Conservation (phyloP, 2,888 invertebrate species). For the Bugula neritina region DNA sequence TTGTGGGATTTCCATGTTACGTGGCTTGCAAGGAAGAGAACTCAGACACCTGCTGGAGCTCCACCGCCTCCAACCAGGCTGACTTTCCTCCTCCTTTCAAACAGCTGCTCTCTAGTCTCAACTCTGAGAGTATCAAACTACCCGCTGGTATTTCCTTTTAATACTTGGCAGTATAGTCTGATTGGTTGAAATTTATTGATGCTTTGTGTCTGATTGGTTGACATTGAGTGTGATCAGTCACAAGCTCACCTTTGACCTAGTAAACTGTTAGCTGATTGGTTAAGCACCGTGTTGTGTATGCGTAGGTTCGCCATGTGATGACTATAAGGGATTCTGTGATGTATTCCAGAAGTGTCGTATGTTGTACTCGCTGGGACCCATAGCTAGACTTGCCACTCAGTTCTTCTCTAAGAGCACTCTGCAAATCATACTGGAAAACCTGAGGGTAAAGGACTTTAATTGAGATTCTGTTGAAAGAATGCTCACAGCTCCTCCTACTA, state of each 20-base stretch:
- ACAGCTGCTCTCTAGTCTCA: not conserved
- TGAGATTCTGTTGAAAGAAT: too few relatives aligned
- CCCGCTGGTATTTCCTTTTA: not conserved
- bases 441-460: too few relatives aligned
- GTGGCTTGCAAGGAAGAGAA: not conserved
- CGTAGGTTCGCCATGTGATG: conserved; percentile 91
- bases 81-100: conserved; percentile 18
- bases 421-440: not conserved
- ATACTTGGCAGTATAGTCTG: too few relatives aligned
- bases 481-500: too few relatives aligned
- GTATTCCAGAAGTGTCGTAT: conserved; percentile 95
- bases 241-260: too few relatives aligned
- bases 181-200: too few relatives aligned
- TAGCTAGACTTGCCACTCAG: not conserved
- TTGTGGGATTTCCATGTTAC: not conserved
- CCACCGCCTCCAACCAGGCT: not conserved
- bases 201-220: too few relatives aligned
- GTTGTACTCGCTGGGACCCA: conserved; percentile 47
- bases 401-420: conserved; percentile 3
- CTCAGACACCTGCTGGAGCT: conserved; percentile 17
- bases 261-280: too few relatives aligned
- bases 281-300: too few relatives aligned
- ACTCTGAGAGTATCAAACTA: not conserved
- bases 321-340: conserved; percentile 95
- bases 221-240: too few relatives aligned